Evolutionary conservation across 2,888 invertebrate genomes (phyloP), one percentile per base, ranked within the genome.

Genomic region (Sarcophaga subvicina): DNA sequence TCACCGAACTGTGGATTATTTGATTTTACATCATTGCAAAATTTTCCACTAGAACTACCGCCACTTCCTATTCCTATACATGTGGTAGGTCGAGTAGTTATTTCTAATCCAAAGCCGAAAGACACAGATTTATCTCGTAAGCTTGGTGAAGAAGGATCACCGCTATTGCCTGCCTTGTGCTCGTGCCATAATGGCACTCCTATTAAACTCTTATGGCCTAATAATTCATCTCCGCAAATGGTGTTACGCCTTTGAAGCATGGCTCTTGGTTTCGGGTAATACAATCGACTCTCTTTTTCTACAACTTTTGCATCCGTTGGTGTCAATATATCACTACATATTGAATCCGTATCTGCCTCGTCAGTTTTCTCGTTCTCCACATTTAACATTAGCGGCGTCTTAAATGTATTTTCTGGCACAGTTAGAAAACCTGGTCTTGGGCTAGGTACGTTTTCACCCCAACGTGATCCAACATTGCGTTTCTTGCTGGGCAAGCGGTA

Each of bases 211-310:
- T 92, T 92, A 88, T 91, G 91, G 69, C 91, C 91, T 77, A 91
- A 90, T 90, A 96, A 95, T 94, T 96, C 96, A 90, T 97, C 96
- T 20, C 98, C 98, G 90, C 98, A 96, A 88, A 98, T 97, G 2
- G 98, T 97, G 89, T 98, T 98, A 22, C 98, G 94, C 14, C 98
- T 95, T 92, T 97, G 97, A 60, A 97, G 94, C 88, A 96, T 95
- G 25, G 96, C 95, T 83, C 96, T 95, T 11, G 97, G 97, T 93
- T 96, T 97, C 3, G 96, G 95, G 73, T 96, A 95, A 92, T 96
- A 97, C 91, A 97, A 93, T 60, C 97, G 92, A 66, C 91, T 91
- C 83, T 93, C 93, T 63, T 94, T 93, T 66, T 93, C 91, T 0
- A 89, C 90, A 1, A 91, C 91, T 76, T 93, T 93, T 2, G 91